Conservation (phyloP, 2,113 vertebrate genomes). For the western clawed frog (Xenopus tropicalis) region UCB_Xtro_10.0 CM004449.2:79764001-79764500, state of each 20-base stretch:
- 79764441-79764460: neutral
- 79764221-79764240: slow-evolving; percentile 35
- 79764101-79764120: slow-evolving; percentile 3
- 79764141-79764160: slow-evolving; percentile 35
- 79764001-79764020: slow-evolving; percentile 35
- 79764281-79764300: slow-evolving; percentile 5
- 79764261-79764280: slow-evolving; percentile 26
- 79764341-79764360: too few relatives aligned
- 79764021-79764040: slow-evolving; percentile 31
- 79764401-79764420: neutral
- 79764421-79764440: neutral
- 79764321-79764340: neutral
- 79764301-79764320: slow-evolving; percentile 19
- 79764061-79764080: slow-evolving; percentile 20
- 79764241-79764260: slow-evolving; percentile 8
- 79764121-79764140: slow-evolving; percentile 15
- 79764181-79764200: slow-evolving; percentile 32
- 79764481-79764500: too few relatives aligned
- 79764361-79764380: neutral
- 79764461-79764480: too few relatives aligned
- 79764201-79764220: slow-evolving; percentile 36
- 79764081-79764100: slow-evolving; percentile 18
- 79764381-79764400: neutral
- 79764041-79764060: slow-evolving; percentile 17
- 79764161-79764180: slow-evolving; percentile 41